Conservation (phyloP, 2,113 vertebrate genomes). For the Hippocampus zosterae region DNA sequence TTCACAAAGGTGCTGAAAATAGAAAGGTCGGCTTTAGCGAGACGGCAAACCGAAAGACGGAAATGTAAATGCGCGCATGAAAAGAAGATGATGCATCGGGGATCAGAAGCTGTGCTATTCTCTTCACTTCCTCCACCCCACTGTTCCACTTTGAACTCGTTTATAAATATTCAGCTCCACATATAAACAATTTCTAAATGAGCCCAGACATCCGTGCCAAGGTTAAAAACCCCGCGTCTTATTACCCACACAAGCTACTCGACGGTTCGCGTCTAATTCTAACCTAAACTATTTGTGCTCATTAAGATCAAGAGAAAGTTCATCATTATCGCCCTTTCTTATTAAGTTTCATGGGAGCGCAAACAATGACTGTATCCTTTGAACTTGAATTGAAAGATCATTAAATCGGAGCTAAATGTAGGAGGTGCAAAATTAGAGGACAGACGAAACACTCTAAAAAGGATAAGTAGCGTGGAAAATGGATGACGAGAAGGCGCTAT, state of each 20-base stretch:
- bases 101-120: slow-evolving; percentile 65
- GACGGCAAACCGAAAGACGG: slow-evolving; percentile 47
- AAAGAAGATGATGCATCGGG: slow-evolving; percentile 62
- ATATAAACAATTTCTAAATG: slow-evolving; percentile 67
- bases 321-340: slow-evolving; percentile 54
- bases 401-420: slow-evolving; percentile 46
- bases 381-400: slow-evolving; percentile 52
- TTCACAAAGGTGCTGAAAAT: slow-evolving; percentile 58
- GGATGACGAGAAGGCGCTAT: neutral
- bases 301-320: slow-evolving; percentile 64
- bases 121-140: slow-evolving; percentile 61
- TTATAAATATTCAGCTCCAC: slow-evolving; percentile 69
- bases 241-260: slow-evolving; percentile 51
- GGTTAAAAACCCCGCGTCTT: slow-evolving; percentile 64
- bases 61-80: slow-evolving; percentile 67
- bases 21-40: slow-evolving; percentile 53
- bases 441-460: slow-evolving; percentile 14
- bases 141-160: slow-evolving; percentile 70
- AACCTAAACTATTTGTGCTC: slow-evolving; percentile 58
- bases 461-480: neutral
- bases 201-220: slow-evolving; percentile 62
- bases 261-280: slow-evolving; percentile 55
- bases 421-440: slow-evolving; percentile 13
- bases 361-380: slow-evolving; percentile 45
- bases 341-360: slow-evolving; percentile 52